Evolutionary conservation across 2,113 vertebrate species (phyloP).

Genomic region (Limnothrissa miodon): DNA sequence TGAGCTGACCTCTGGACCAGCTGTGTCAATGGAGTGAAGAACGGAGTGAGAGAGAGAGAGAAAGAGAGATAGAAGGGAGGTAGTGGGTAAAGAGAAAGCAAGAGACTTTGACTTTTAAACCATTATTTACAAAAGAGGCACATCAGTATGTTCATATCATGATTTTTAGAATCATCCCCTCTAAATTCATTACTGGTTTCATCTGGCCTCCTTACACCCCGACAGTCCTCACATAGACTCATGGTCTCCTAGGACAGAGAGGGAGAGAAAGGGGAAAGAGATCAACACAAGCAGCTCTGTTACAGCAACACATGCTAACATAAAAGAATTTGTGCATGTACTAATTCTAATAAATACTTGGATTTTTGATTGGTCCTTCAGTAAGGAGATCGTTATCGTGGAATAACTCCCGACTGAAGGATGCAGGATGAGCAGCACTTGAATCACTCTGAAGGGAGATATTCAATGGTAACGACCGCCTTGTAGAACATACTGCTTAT

Average conservation of each 20-base stretch:
- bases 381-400: too few species aligned
- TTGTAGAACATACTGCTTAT: too few species aligned
- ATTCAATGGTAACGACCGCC: too few species aligned
- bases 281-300: neutral
- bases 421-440: too few species aligned
- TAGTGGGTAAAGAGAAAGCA: neutral
- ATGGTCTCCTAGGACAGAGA: too few species aligned
- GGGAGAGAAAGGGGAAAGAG: neutral
- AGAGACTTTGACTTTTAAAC: neutral
- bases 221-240: too few species aligned
- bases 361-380: too few species aligned
- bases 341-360: too few species aligned
- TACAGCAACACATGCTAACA: too few species aligned
- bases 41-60: neutral
- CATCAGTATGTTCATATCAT: neutral
- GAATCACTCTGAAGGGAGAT: too few species aligned
- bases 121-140: neutral
- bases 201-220: neutral
- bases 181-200: neutral
- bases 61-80: neutral
- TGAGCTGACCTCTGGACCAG: conserved; percentile 40
- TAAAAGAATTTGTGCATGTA: too few species aligned
- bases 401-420: too few species aligned
- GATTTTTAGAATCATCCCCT: neutral
- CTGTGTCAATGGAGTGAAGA: conserved; percentile 34